Base-by-base conservation (phyloP, 2,797 vertebrate species). In the Gymnocypris eckloni region DNA sequence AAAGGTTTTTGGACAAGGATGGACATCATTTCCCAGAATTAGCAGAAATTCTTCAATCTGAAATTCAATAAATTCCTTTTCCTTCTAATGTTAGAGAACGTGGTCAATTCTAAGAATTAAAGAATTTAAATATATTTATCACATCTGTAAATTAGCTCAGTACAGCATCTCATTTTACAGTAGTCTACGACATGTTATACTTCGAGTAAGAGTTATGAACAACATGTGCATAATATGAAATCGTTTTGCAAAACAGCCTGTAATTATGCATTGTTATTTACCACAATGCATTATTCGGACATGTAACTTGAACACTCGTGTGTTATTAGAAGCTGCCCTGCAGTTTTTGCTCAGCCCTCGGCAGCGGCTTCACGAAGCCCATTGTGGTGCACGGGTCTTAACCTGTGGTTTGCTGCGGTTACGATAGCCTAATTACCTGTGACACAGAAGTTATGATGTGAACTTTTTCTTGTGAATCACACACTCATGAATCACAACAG, bases 391-490 rank as follows among this genome's bases (percentile, higher is more conserved):
- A 6, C 20, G 10, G 83, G 73, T 71, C 83, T 67, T 79, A 78
- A 54, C 73, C 64, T 84, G 61, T 85, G 76, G 83, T 70, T 79
- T 79, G 41, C 33, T 72, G 67, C 43, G 28, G 78, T 75, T 67
- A 66, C 16, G n/a, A 81, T 33, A 66, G 7, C 54, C 50, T 81
- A 77, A 80, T 87, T 79, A 76, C 73, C 64, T 70, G 56, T 82
- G 81, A 81, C 37, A 82, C 73, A 79, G 18, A 64, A 64, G 37
- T 88, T 83, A 48, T 37, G 41, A 39, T 61, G 66, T 50, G 70
- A 81, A 66, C 69, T 66, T 81, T 81, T 86, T 81, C 52, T 81
- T 73, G 67, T 85, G 66, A 79, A 71, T 70, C 66, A 54, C 37
- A 33, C 70, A 41, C 54, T 85, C 67, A 75, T 45, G 70, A 81